Conservation (phyloP, 2,888 invertebrate species). For the Notocelia uddmanniana region DNA sequence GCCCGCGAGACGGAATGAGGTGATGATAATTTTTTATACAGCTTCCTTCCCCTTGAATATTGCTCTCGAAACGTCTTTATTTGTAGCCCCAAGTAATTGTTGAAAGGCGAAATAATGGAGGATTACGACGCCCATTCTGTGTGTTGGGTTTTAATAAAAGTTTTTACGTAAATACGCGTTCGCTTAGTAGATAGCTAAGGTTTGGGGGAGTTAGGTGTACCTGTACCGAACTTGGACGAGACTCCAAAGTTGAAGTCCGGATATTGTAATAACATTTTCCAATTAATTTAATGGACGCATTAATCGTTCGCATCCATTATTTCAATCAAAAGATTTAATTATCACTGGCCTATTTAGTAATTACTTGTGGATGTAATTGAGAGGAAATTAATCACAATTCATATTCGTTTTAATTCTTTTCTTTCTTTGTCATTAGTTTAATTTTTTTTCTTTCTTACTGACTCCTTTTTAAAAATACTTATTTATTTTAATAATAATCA, state of each 20-base stretch:
- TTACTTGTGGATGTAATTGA: not conserved
- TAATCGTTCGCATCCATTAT: conserved; percentile 29
- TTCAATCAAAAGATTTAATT: conserved; percentile 12
- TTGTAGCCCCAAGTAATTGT: conserved; percentile 64
- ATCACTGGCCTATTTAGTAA: not conserved
- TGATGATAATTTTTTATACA: conserved; percentile 73
- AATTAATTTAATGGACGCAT: conserved; percentile 35
- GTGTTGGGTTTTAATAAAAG: conserved; percentile 49
- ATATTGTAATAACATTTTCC: conserved; percentile 29
- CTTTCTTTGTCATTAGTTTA: too few relatives aligned
- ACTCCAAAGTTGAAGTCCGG: conserved; percentile 1
- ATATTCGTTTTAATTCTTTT: too few relatives aligned
- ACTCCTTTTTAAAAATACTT: too few relatives aligned
- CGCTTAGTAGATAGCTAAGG: conserved; percentile 14
- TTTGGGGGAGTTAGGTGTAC: conserved; percentile 7
- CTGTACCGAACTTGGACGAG: not conserved
- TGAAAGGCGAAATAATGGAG: conserved; percentile 59
- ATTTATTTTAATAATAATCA: too few relatives aligned
- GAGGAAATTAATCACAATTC: not conserved
- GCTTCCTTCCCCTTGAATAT: conserved; percentile 64
- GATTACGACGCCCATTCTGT: conserved; percentile 53
- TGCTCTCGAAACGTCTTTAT: conserved; percentile 68
- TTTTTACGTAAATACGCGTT: conserved; percentile 36
- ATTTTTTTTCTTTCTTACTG: too few relatives aligned
- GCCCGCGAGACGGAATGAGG: conserved; percentile 59